Conservation (phyloP, 2,113 vertebrate species). For the Numida meleagris region DNA sequence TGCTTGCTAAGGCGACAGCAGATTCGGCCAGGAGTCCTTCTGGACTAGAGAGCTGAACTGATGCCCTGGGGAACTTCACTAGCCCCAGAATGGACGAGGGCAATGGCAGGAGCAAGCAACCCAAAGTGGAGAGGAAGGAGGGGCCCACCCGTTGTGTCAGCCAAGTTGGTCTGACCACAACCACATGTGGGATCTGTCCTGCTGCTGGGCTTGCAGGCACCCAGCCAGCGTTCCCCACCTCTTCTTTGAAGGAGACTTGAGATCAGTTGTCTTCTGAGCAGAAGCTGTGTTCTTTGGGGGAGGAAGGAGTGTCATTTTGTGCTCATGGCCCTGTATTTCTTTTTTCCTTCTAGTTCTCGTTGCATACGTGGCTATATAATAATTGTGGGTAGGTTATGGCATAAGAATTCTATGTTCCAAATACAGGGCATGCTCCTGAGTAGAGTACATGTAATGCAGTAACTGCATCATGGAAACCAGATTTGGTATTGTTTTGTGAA, state of each 20-base stretch:
- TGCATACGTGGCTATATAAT: neutral
- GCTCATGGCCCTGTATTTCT: neutral
- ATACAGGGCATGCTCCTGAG: neutral
- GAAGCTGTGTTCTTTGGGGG: neutral
- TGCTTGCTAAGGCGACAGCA: neutral
- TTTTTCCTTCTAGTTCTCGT: neutral
- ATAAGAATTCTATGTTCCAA: neutral
- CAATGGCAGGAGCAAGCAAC: neutral
- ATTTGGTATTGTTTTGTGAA: constrained; percentile 27
- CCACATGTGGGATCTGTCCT: fast-evolving
- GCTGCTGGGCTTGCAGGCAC: neutral
- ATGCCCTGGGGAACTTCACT: neutral
- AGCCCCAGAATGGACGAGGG: neutral
- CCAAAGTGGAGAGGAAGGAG: neutral
- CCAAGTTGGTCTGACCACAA: neutral
- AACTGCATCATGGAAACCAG: constrained; percentile 39
- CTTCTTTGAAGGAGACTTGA: neutral
- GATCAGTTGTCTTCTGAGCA: neutral
- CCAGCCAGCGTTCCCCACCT: neutral
- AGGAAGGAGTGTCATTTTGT: neutral
- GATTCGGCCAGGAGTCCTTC: neutral
- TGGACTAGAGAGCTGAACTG: neutral
- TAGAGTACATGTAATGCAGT: neutral
- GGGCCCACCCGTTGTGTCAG: neutral
- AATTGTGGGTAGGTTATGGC: neutral